Evolutionary conservation across 1,140 invertebrate genomes (phyloP).

Genomic region (Atta cephalotes): DNA sequence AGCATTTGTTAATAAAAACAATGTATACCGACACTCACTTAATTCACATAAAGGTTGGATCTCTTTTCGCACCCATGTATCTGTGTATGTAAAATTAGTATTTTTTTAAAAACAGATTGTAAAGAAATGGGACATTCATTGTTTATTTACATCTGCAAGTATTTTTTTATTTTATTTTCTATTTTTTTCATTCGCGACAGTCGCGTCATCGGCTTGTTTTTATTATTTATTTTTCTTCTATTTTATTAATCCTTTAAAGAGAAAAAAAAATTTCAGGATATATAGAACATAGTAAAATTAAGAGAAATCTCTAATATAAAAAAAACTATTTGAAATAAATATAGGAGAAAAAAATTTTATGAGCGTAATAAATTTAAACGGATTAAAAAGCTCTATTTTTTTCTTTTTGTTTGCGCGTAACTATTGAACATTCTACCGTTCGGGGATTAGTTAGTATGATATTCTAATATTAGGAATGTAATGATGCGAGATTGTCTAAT

Average conservation of each 20-base stretch:
- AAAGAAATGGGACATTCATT: not conserved
- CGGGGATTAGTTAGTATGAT: not conserved
- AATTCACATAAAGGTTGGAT: not conserved
- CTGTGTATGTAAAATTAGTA: not conserved
- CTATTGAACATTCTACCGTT: not conserved
- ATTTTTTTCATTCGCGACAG: constrained; percentile 1
- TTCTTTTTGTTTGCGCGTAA: not conserved
- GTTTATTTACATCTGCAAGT: not conserved
- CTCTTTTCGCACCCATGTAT: not conserved
- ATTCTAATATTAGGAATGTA: constrained; percentile 1
- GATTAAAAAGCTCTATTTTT: not conserved
- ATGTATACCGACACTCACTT: not conserved
- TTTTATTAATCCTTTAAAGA: constrained; percentile 37
- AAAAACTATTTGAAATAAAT: not conserved
- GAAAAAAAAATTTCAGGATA: not conserved
- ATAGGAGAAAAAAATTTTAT: not conserved
- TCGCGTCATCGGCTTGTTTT: constrained; percentile 18
- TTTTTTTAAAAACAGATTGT: not conserved
- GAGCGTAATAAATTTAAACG: not conserved
- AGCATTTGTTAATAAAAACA: constrained; percentile 8
- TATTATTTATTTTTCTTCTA: constrained; percentile 27
- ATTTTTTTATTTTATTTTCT: constrained; percentile 11
- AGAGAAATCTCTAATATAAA: not conserved
- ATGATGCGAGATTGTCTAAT: not conserved
- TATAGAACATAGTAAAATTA: not conserved